These are phyloP conservation scores for Bellardia pandia DNA, from an alignment of 2,888 invertebrate genomes.

Conservation along the genomic window DNA sequence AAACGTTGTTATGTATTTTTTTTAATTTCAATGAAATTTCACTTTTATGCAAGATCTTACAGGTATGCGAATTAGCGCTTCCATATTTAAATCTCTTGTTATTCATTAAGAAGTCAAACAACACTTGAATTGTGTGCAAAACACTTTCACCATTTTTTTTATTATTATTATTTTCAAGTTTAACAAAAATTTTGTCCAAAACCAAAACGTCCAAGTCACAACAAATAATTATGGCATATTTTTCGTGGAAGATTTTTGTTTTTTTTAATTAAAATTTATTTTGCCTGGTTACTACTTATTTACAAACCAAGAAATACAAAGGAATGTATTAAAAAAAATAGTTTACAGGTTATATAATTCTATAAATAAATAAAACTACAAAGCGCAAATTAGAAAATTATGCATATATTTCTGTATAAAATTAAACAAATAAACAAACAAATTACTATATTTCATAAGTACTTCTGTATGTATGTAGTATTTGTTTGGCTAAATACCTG, in stretches of 20 bases:
- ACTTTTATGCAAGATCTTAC: constrained; percentile 54
- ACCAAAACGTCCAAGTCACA: constrained; percentile 12
- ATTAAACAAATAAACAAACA: background rate
- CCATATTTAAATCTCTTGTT: constrained; percentile 57
- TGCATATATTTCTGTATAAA: background rate
- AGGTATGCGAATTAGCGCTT: constrained; percentile 55
- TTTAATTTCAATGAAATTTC: constrained; percentile 41
- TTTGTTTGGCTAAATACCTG: background rate
- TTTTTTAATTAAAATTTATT: background rate
- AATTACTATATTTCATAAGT: too few relatives aligned
- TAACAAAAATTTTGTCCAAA: constrained; percentile 50
- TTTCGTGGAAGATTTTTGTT: background rate
- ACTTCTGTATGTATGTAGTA: background rate
- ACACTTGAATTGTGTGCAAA: constrained; percentile 60
- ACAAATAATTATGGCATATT: constrained; percentile 49
- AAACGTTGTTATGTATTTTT: too few relatives aligned
- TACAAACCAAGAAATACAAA: constrained; percentile 14
- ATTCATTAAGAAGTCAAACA: constrained; percentile 69
- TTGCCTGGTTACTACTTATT: background rate
- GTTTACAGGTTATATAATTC: constrained; percentile 27
- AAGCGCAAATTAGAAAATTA: background rate
- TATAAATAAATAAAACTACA: constrained; percentile 7
- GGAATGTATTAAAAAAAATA: background rate
- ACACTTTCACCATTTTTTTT: constrained; percentile 63
- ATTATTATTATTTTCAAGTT: constrained; percentile 43